A percentile compares a stretch with the other conserved stretches of the same genome.
These are phyloP conservation scores for Diarsia rubi DNA, from an alignment of 2,888 invertebrate species.

Conservation along the genomic window DNA sequence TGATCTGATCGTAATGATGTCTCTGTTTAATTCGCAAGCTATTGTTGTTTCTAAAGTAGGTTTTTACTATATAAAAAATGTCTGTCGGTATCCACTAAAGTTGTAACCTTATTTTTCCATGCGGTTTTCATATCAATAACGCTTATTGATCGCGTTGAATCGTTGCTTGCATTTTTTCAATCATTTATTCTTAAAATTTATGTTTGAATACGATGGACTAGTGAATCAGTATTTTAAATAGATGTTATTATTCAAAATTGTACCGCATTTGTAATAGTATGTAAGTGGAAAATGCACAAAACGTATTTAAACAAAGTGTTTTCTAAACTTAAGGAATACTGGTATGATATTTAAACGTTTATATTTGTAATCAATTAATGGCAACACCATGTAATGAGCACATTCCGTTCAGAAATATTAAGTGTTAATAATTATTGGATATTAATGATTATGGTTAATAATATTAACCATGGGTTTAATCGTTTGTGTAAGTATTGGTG, in stretches of 20 bases:
- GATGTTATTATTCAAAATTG: constrained; percentile 75
- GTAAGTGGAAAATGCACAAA: constrained; percentile 87
- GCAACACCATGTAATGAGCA: constrained; percentile 84
- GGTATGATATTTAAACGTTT: constrained; percentile 75
- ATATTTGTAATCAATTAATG: constrained; percentile 80
- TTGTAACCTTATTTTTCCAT: constrained; percentile 75
- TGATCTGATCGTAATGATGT: constrained; percentile 33
- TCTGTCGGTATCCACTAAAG: constrained; percentile 61
- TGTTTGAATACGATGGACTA: constrained; percentile 65
- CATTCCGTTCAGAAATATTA: constrained; percentile 87
- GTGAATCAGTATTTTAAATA: constrained; percentile 81
- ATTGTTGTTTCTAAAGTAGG: constrained; percentile 80
- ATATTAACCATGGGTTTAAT: constrained; percentile 73
- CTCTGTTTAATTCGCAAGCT: constrained; percentile 71
- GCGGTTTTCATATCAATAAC: constrained; percentile 81
- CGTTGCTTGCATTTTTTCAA: constrained; percentile 78
- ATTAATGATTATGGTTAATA: constrained; percentile 66
- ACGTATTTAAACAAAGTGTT: constrained; percentile 81
- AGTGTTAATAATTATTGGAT: constrained; percentile 78
- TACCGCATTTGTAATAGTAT: constrained; percentile 78
- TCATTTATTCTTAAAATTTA: constrained; percentile 57
- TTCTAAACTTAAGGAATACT: constrained; percentile 80
- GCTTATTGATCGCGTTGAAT: constrained; percentile 77
- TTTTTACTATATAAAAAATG: constrained; percentile 69
- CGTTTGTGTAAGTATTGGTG: constrained; percentile 66